Evolutionary conservation across 2,888 invertebrate species (phyloP), one percentile per base, ranked within the genome.

Genomic region (Netelia inedita): DNA sequence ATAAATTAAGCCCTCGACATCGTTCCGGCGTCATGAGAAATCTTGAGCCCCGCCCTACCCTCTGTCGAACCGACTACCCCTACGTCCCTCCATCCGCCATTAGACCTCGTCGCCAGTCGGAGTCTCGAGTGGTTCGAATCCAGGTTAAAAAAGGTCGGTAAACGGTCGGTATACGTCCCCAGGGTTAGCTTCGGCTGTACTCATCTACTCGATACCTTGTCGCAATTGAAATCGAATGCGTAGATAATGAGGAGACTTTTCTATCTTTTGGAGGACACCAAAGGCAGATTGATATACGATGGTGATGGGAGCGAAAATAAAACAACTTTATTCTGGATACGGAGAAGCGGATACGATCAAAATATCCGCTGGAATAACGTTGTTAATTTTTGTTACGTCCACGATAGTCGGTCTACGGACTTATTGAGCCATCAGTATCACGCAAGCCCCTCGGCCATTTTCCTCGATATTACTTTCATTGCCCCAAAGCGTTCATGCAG

Each of bases 381-480:
- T 14, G 46, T 46, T 46, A 6, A 35, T 46, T 46, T 46, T 46
- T 46, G 10, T 10, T 46, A 16, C 43, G 59, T 69, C 59, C 16
- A 11, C n/a, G 50, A 19, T 50, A 8, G 14, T 73, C 57, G 69
- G 35, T 73, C 61, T 73, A 35, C 46, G 43, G 55, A 28, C 73
- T 81, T 73, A 76, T 73, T 78, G 69, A 74, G 69, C 69, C 68
- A 16, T 81, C 73, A 46, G 61, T 19, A 50, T 23, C 72, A 41
- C 19, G 19, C 16, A 50, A 41, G 19, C 53, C 43, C 61, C 41
- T 82, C 59, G 19, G 10, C 8, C 19, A 57, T 82, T 57, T 46
- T 69, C 74, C 50, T 69, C 65, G 59, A 82, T 82, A 82, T 79
- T 71, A 53, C 69, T 75, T 69, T 69, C 11, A 71, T 19, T 65